Conservation (phyloP, 2,113 vertebrate genomes). For the Eublepharis macularius region DNA sequence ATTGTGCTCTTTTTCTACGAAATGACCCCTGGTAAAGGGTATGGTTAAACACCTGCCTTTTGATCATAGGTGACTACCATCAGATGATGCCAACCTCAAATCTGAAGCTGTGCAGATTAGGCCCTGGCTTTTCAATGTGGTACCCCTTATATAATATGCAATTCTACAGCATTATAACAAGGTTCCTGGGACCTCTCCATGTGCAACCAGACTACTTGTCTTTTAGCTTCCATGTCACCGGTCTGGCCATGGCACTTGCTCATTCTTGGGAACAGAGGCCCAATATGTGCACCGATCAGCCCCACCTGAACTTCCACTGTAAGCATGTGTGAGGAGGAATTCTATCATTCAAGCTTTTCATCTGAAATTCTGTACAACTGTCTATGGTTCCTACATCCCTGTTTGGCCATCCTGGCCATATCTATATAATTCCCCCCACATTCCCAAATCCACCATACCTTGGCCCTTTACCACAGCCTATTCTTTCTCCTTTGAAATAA, state of each 20-base stretch:
- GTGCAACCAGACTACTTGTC: background rate
- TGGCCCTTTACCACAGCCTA: slow-evolving; percentile 97
- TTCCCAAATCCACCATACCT: slow-evolving; percentile 78
- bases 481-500: slow-evolving; percentile 97
- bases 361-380: background rate
- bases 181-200: too few relatives aligned
- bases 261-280: background rate
- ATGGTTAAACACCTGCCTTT: background rate
- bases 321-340: background rate
- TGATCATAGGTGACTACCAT: background rate
- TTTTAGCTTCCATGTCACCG: background rate
- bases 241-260: background rate
- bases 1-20: too few relatives aligned
- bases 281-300: background rate
- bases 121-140: background rate
- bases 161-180: background rate
- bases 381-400: background rate
- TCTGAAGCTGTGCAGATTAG: background rate
- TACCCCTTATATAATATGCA: background rate
- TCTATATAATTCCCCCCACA: too few relatives aligned
- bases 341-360: background rate
- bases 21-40: background rate
- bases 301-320: background rate
- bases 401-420: background rate
- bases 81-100: background rate